Evolutionary conservation across 2,888 invertebrate species (phyloP).

Genomic region (Archaeoteleia sp.): DNA sequence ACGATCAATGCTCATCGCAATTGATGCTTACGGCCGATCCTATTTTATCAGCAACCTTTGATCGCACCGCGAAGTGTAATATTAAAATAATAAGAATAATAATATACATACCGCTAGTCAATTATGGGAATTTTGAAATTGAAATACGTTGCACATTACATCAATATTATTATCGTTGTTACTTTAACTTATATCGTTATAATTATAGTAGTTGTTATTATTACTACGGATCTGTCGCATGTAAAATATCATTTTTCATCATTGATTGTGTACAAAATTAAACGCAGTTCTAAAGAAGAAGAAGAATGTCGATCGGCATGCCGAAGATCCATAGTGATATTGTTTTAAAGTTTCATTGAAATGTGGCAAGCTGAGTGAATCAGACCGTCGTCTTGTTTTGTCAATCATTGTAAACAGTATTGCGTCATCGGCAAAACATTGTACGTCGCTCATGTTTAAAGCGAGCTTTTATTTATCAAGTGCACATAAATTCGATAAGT

Average conservation of each 20-base stretch:
- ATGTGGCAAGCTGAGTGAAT: constrained; percentile 19
- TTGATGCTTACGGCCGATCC: constrained; percentile 46
- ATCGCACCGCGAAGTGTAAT: constrained; percentile 39
- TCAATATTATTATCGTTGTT: constrained; percentile 33
- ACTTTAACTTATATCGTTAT: constrained; percentile 44
- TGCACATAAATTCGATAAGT: constrained; percentile 33
- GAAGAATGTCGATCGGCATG: background rate
- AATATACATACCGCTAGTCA: constrained; percentile 70
- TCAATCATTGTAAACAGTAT: too few relatives aligned
- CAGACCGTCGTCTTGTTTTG: constrained; percentile 13
- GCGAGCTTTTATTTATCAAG: constrained; percentile 14
- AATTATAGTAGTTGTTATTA: constrained; percentile 28
- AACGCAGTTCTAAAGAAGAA: too few relatives aligned
- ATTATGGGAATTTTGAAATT: constrained; percentile 67
- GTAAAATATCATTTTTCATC: too few relatives aligned
- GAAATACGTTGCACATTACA: constrained; percentile 35
- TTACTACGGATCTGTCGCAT: too few relatives aligned
- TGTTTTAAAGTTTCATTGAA: constrained; percentile 35
- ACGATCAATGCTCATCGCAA: constrained; percentile 51
- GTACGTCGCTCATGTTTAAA: constrained; percentile 14
- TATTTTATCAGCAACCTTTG: constrained; percentile 39
- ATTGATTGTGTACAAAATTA: too few relatives aligned
- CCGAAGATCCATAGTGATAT: constrained; percentile 1
- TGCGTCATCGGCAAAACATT: too few relatives aligned
- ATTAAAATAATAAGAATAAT: constrained; percentile 28